These are phyloP conservation scores for Apeira syringaria DNA, from an alignment of 2,888 invertebrate species.

Conservation along the genomic window DNA sequence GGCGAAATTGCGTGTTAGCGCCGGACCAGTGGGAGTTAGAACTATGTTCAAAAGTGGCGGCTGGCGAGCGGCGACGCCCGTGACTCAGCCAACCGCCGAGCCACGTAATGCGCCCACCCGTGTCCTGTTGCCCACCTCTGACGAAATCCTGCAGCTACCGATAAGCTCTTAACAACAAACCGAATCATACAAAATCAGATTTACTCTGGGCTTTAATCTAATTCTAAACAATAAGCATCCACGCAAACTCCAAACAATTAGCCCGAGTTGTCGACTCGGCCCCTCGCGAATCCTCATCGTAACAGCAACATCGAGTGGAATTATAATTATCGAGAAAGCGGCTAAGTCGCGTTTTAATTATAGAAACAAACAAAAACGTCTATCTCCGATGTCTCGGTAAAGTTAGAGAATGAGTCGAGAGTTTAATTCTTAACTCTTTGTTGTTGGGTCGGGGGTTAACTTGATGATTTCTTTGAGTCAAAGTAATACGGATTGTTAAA, in stretches of 20 bases:
- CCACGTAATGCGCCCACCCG: conserved; percentile 55
- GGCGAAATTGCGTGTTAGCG: conserved; percentile 71
- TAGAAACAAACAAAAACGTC: conserved; percentile 74
- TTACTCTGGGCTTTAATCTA: conserved; percentile 27
- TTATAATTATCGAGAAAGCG: conserved; percentile 68
- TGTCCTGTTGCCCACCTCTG: conserved; percentile 35
- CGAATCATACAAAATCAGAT: conserved; percentile 26
- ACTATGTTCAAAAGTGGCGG: conserved; percentile 58
- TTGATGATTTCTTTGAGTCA: conserved; percentile 24
- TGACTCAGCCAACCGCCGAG: conserved; percentile 60
- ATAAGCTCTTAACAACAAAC: conserved; percentile 28
- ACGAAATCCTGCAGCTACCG: conserved; percentile 41
- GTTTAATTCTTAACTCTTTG: conserved; percentile 56
- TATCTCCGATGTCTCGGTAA: conserved; percentile 63
- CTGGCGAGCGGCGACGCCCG: conserved; percentile 44
- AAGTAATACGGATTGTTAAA: conserved; percentile 6
- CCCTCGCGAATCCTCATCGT: conserved; percentile 49
- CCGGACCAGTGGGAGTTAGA: conserved; percentile 59
- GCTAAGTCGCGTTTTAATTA: conserved; percentile 74
- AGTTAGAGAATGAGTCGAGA: conserved; percentile 52
- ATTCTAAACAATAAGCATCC: conserved; percentile 40
- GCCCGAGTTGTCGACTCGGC: conserved; percentile 25
- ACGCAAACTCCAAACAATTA: conserved; percentile 36
- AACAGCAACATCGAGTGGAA: conserved; percentile 61
- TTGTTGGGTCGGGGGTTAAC: conserved; percentile 37